A percentile compares a stretch with the other conserved stretches of the same genome.
Evolutionary conservation across 2,113 vertebrate species (phyloP).

Genomic region (Irena cyanogastra): DNA sequence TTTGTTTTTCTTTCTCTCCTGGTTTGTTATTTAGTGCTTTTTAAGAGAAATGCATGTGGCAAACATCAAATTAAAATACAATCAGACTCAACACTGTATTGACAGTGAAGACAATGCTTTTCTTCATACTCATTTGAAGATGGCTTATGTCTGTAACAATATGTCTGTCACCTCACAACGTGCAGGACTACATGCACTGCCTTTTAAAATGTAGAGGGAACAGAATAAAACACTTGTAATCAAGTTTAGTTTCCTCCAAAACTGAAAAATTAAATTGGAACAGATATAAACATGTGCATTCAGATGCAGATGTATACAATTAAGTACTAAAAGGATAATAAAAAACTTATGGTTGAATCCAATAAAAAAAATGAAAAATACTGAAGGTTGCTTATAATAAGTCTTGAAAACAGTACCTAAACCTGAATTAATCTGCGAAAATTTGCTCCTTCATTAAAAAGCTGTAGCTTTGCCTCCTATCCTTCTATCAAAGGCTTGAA

Average conservation of each 20-base stretch:
- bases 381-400: background rate
- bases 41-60: background rate
- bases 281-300: background rate
- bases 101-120: background rate
- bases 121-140: background rate
- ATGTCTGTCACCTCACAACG: background rate
- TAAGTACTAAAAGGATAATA: background rate
- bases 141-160: background rate
- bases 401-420: background rate
- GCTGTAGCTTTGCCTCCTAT: background rate
- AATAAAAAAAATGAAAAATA: background rate
- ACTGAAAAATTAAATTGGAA: background rate
- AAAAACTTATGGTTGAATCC: background rate
- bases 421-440: background rate
- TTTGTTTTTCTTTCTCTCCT: constrained; percentile 51
- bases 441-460: background rate
- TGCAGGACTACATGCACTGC: background rate
- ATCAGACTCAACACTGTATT: background rate
- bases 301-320: background rate
- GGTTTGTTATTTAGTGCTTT: constrained; percentile 27
- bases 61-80: constrained; percentile 52
- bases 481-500: background rate
- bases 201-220: background rate
- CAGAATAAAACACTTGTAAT: background rate
- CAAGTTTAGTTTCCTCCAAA: background rate